Evolutionary conservation across 2,113 vertebrate genomes (phyloP), one percentile per base, ranked within the genome.

Genomic region (Cebidichthys violaceus): DNA sequence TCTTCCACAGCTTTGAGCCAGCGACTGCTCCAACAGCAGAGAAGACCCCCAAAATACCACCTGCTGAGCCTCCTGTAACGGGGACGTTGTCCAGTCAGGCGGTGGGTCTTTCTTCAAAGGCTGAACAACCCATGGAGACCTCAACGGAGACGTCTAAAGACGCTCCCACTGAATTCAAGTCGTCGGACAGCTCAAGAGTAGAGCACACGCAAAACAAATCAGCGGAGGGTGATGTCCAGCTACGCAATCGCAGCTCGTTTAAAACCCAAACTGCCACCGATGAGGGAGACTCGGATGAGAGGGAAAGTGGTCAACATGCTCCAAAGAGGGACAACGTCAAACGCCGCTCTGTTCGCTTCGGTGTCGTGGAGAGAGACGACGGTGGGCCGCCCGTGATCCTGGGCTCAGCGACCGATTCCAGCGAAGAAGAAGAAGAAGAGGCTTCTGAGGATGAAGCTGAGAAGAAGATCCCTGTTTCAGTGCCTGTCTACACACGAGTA

Each of bases 291-390:
- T 45, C 64, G 8, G 27, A 29, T 27, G 64, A 9, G 2, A 69
- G 71, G 31, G 72, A 81, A n/a, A 52, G 50, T 17, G 13, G 15
- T 54, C 68, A 39, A 22, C 9, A 5, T 0, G 3, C 6, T 29
- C 54, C 27, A 9, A 86, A 78, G 75, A 87, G 50, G 79, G 62
- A 82, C 59, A 74, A 27, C 0, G 75, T 43, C 43, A 90, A 77
- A 27, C 88, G 91, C 1, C 90, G 92, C 41, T 93, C 91, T 7
- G 88, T 93, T 75, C 85, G 68, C 55, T 92, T 92, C 52, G 90
- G 90, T 4, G 39, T 81, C 0, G 85, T 92, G 50, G 89, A 88
- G 62, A 68, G 79, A 65, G 90, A 92, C 27, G 90, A 92, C 13
- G 92, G 88, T 1, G 78, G 78, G 5, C 92, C 92, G 71, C 89